These are phyloP conservation scores for Eugnorisma glareosa DNA, from an alignment of 2,888 invertebrate species.

Conservation along the genomic window DNA sequence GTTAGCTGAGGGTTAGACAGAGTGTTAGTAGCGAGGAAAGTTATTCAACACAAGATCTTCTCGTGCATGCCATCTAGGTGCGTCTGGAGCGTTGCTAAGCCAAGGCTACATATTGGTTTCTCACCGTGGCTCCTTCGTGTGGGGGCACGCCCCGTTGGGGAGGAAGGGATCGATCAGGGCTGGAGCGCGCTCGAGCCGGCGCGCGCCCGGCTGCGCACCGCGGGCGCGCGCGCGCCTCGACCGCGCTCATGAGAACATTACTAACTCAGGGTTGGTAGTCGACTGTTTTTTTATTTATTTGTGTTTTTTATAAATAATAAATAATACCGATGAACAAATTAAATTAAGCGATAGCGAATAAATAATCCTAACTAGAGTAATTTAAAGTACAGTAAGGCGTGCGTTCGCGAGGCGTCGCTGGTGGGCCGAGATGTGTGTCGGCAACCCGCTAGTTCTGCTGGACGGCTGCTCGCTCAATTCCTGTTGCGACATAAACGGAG, in stretches of 20 bases:
- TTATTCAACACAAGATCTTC: constrained; percentile 82
- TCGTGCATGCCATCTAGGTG: constrained; percentile 86
- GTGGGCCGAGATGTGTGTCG: constrained; percentile 87
- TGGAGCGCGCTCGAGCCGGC: constrained; percentile 80
- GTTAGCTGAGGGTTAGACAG: constrained; percentile 85
- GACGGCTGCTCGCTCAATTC: constrained; percentile 88
- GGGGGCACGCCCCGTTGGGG: constrained; percentile 84
- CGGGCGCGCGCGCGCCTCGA: constrained; percentile 76
- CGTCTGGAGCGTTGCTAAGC: constrained; percentile 88
- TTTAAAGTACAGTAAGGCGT: constrained; percentile 89
- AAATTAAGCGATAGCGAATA: constrained; percentile 90
- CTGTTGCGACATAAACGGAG: constrained; percentile 91
- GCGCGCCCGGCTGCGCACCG: constrained; percentile 73
- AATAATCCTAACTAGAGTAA: constrained; percentile 89
- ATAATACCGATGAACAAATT: constrained; percentile 89
- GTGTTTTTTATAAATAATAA: constrained; percentile 85
- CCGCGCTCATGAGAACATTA: constrained; percentile 80
- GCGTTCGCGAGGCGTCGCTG: constrained; percentile 87
- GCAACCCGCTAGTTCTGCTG: constrained; percentile 87
- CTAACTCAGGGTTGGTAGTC: constrained; percentile 87
- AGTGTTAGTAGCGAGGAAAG: constrained; percentile 86
- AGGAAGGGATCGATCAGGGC: constrained; percentile 78
- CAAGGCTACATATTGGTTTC: constrained; percentile 88
- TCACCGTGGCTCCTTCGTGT: constrained; percentile 89
- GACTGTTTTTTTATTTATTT: constrained; percentile 86